phyloP scores from a whole-genome alignment of 2,113 vertebrate genomes.

The Hippocampus mohnikei region DNA sequence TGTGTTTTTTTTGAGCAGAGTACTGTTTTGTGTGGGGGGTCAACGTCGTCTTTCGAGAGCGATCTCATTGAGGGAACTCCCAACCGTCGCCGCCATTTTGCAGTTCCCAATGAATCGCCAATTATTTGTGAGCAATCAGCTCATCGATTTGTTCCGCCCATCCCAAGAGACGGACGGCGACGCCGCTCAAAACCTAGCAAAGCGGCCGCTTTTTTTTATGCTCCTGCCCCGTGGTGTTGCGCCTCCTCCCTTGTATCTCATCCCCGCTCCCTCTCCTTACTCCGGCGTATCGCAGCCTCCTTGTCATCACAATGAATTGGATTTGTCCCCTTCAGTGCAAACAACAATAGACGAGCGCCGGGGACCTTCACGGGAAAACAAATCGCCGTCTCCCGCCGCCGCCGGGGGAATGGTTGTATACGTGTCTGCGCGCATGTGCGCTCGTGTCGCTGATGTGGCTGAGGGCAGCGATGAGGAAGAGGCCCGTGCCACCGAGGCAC shows the following conservation, averaged over 20 bases:
- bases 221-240: background rate
- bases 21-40: background rate
- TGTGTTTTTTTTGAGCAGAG: background rate
- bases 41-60: background rate
- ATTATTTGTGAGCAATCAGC: background rate
- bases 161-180: background rate
- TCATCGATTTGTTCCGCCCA: background rate
- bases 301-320: slow-evolving; percentile 99
- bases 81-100: background rate
- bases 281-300: slow-evolving; percentile 85
- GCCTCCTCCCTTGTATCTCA: slow-evolving; percentile 24
- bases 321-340: slow-evolving; percentile 97
- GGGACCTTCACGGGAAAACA: slow-evolving; percentile 93
- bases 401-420: slow-evolving; percentile 84
- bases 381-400: slow-evolving; percentile 89
- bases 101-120: background rate
- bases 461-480: slow-evolving; percentile 80
- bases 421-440: slow-evolving; percentile 52
- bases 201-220: background rate
- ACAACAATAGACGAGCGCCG: slow-evolving; percentile 94
- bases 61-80: too few relatives aligned
- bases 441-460: slow-evolving; percentile 70
- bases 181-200: background rate
- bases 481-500: slow-evolving; percentile 85
- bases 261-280: slow-evolving; percentile 43